phyloP scores from a whole-genome alignment of 2,797 vertebrate genomes.

The Myotis pilosus region DNA sequence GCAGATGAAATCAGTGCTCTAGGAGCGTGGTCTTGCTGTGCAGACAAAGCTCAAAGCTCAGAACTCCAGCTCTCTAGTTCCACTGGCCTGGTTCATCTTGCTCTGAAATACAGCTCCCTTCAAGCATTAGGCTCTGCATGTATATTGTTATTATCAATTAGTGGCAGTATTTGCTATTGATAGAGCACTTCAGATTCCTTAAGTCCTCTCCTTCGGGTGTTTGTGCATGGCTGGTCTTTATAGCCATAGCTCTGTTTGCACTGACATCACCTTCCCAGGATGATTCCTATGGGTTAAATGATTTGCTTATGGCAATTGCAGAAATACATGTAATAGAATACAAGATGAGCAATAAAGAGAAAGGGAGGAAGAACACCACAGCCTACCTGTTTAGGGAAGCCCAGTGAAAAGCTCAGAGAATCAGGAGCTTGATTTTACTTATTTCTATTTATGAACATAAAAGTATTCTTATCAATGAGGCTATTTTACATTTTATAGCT shows the following conservation, averaged over 20 bases:
- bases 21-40: not conserved
- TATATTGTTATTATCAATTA: conserved; percentile 61
- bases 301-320: conserved; percentile 68
- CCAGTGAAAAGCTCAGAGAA: not conserved
- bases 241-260: conserved; percentile 40
- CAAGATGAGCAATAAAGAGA: conserved; percentile 55
- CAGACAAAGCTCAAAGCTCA: not conserved
- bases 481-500: conserved; percentile 65
- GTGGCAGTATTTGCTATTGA: conserved; percentile 41
- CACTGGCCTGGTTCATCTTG: not conserved
- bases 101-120: not conserved
- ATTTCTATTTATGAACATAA: conserved; percentile 56
- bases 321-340: conserved; percentile 44
- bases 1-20: not conserved
- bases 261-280: conserved; percentile 49
- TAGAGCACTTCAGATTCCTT: not conserved
- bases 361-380: not conserved
- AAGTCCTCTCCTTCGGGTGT: conserved; percentile 48
- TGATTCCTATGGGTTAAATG: conserved; percentile 62
- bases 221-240: conserved; percentile 63
- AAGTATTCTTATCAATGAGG: conserved; percentile 62
- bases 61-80: not conserved
- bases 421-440: conserved; percentile 30
- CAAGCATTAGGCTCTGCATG: not conserved
- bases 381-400: not conserved